Evolutionary conservation across 2,797 vertebrate species (phyloP), one percentile per base, ranked within the genome.

Genomic region (Gallinago solitaria): DNA sequence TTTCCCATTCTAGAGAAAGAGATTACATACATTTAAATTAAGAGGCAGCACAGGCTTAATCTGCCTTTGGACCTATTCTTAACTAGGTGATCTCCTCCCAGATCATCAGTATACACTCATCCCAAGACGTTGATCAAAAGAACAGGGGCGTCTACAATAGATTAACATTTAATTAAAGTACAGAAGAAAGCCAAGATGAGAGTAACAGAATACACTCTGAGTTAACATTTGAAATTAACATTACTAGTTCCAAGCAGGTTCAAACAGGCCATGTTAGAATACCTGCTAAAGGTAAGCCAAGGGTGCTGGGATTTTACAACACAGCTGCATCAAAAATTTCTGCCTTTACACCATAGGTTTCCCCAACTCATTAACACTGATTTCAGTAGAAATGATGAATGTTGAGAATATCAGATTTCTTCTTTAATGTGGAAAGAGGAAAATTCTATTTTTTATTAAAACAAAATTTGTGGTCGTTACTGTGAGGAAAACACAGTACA

Each of bases 111-210:
- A 45, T 56, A 74, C 35, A 60, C 9, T 75, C 9, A 5, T 85
- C 43, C 39, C 60, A 80, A 77, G 60, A 77, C 43, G 53, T 17
- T 35, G 43, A 54, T 39, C 37, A 96, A 77, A 83, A 3, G 9
- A 93, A 63, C 47, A 78, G 13, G 5, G 41, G 1, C 75, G 28
- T 71, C 76, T 93, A 65, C 35, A 80, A 32, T 0, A 83, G 37
- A 88, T 73, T 43, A 93, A 78, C 27, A 78, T 81, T 74, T 83
- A 95, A 94, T 94, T 91, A 91, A 91, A 83, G 54, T 39, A 73
- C 61, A 83, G 71, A 75, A 82, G 19, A 65, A 93, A 94, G 60
- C 0, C 43, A 12, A 84, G n/a, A 87, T 64, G 35, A 91, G 47
- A 93, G 27, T 64, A 70, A 89, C 27, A 83, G 45, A 86, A 85